Percentiles rank a stretch among this genome's conserved stretches.
These are phyloP conservation scores for Montipora foliosa DNA, from an alignment of 64 coral and sea anemone species.

Conservation along the genomic window DNA sequence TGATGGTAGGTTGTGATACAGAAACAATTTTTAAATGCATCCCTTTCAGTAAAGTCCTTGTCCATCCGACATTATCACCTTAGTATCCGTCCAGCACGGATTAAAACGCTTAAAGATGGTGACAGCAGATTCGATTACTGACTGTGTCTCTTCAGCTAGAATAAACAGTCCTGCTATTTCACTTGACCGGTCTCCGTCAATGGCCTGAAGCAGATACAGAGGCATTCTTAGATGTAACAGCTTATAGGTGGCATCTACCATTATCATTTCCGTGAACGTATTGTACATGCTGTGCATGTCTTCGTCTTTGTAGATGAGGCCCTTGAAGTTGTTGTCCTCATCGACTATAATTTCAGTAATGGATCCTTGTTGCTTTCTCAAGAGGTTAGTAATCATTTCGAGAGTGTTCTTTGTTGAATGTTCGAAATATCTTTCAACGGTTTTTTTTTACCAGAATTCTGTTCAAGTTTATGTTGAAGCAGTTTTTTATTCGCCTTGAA, in stretches of 20 bases:
- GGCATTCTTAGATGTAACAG: slow-evolving; percentile 41
- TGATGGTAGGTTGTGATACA: slow-evolving; percentile 25
- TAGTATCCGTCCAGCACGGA: slow-evolving; percentile 4
- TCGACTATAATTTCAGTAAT: slow-evolving; percentile 32
- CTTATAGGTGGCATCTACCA: slow-evolving; percentile 52
- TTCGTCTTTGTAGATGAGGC: slow-evolving; percentile 1
- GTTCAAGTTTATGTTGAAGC: slow-evolving; percentile 13
- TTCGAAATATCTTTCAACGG: slow-evolving; percentile 38
- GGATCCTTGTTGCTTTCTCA: neutral
- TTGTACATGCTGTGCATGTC: slow-evolving; percentile 1
- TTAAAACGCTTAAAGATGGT: slow-evolving; percentile 20
- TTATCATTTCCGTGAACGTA: slow-evolving; percentile 29
- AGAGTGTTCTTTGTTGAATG: slow-evolving; percentile 4
- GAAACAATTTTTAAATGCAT: slow-evolving; percentile 42
- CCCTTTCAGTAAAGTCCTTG: slow-evolving; percentile 53
- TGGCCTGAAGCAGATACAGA: neutral
- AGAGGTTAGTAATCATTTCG: neutral
- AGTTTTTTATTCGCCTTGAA: slow-evolving; percentile 14
- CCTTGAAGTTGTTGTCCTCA: slow-evolving; percentile 36
- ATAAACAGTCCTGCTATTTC: slow-evolving; percentile 30
- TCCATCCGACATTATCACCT: slow-evolving; percentile 41
- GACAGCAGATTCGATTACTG: slow-evolving; percentile 22
- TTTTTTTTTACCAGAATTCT: neutral
- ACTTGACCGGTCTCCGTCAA: slow-evolving; percentile 7
- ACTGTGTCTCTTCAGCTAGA: slow-evolving; percentile 41